These are phyloP conservation scores for Bombus consobrinus DNA, from an alignment of 1,140 invertebrate genomes.

Conservation along the genomic window DNA sequence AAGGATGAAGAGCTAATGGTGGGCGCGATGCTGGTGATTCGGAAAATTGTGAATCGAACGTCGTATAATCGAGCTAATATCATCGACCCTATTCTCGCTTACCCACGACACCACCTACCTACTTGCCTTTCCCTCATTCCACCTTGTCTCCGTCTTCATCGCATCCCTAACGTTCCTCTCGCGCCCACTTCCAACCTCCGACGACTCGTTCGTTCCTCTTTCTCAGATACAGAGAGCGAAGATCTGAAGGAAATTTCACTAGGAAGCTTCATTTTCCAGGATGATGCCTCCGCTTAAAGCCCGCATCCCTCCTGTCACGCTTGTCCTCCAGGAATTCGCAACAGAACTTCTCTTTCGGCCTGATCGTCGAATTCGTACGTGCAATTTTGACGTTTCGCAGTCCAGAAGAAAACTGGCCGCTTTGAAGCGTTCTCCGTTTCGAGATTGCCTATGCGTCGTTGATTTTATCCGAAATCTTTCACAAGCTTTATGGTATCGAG, in stretches of 20 bases:
- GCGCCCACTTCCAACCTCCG: not conserved
- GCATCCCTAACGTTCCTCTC: not conserved
- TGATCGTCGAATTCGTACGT: slow-evolving; percentile 16
- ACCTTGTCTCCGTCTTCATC: not conserved
- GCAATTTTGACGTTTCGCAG: not conserved
- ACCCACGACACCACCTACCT: slow-evolving; percentile 20
- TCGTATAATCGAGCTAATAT: slow-evolving; percentile 75
- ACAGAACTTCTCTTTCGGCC: slow-evolving; percentile 10
- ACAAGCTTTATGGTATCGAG: not conserved
- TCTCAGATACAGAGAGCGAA: slow-evolving; percentile 50
- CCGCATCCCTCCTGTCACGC: slow-evolving; percentile 55
- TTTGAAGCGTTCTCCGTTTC: not conserved
- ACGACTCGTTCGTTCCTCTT: slow-evolving; percentile 3
- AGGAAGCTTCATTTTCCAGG: slow-evolving; percentile 77
- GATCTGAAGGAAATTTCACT: slow-evolving; percentile 73
- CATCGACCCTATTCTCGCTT: slow-evolving; percentile 60
- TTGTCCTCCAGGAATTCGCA: slow-evolving; percentile 29
- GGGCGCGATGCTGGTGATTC: slow-evolving; percentile 73
- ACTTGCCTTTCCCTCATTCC: not conserved
- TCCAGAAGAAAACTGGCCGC: not conserved
- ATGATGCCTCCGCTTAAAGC: slow-evolving; percentile 73
- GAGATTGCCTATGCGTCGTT: not conserved
- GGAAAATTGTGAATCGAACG: slow-evolving; percentile 74
- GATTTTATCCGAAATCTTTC: not conserved
- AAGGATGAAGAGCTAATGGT: slow-evolving; percentile 66